These are phyloP conservation scores for Leptosomus discolor DNA, from an alignment of 2,113 vertebrate species.

Conservation along the genomic window DNA sequence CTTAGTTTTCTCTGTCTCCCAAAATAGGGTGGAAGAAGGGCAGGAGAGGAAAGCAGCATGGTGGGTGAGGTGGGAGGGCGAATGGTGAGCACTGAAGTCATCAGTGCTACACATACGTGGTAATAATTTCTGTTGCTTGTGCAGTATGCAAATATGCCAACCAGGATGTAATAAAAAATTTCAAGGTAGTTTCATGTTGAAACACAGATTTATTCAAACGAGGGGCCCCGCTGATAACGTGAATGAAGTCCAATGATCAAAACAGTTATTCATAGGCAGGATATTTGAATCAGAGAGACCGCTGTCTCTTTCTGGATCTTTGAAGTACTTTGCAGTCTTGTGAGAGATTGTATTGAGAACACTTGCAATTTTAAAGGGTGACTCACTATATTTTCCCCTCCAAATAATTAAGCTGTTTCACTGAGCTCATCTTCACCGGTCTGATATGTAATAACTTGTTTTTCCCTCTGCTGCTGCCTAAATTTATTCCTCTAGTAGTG, in stretches of 20 bases:
- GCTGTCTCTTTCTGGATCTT: background rate
- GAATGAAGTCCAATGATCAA: background rate
- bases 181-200: background rate
- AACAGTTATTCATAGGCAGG: background rate
- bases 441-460: constrained; percentile 52
- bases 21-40: background rate
- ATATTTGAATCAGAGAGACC: background rate
- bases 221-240: background rate
- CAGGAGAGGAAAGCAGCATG: background rate
- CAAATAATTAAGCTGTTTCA: constrained; percentile 25
- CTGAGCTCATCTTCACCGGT: constrained; percentile 15
- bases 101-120: background rate
- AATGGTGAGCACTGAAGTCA: background rate
- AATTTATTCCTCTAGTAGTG: background rate
- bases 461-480: background rate
- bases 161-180: background rate
- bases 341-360: background rate
- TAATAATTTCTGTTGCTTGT: background rate
- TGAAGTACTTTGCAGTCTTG: background rate
- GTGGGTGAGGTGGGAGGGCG: background rate
- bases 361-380: constrained; percentile 25
- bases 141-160: background rate
- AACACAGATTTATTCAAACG: background rate
- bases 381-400: constrained; percentile 42
- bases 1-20: background rate